A percentile compares a stretch with the other conserved stretches of the same genome.
Conservation (phyloP, 2,797 vertebrate species). For the Heteromormyrus szaboi region DNA sequence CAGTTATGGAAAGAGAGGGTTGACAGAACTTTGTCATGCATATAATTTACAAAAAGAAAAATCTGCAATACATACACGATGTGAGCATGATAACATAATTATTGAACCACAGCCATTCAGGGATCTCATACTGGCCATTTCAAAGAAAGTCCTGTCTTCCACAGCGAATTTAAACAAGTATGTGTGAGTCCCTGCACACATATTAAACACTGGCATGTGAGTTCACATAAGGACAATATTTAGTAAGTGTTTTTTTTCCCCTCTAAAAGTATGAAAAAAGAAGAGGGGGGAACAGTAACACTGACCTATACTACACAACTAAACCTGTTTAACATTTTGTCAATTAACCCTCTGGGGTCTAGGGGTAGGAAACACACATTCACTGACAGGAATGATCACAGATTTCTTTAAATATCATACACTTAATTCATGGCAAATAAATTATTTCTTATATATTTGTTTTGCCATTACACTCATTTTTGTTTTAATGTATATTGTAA, state of each 20-base stretch:
- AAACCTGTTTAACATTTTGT: neutral
- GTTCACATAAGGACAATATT: neutral
- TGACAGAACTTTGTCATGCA: neutral
- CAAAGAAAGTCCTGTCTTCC: neutral
- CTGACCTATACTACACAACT: neutral
- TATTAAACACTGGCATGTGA: neutral
- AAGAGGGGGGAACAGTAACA: neutral
- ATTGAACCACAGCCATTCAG: neutral
- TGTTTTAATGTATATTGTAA: too few relatives aligned
- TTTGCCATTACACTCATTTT: too few relatives aligned
- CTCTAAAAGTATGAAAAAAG: neutral
- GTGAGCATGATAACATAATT: neutral
- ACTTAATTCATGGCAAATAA: too few relatives aligned
- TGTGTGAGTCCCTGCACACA: neutral
- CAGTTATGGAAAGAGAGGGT: neutral
- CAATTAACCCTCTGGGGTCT: neutral
- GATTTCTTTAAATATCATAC: too few relatives aligned
- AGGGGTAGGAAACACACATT: too few relatives aligned
- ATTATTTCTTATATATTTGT: too few relatives aligned
- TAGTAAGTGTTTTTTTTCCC: neutral
- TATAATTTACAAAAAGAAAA: neutral
- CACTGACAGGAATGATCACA: too few relatives aligned
- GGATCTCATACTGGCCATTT: neutral
- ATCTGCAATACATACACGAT: neutral
- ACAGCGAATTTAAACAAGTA: neutral